Evolutionary conservation across 2,113 vertebrate genomes (phyloP), one percentile per base, ranked within the genome.

Genomic region (Protomyctophum bolini): DNA sequence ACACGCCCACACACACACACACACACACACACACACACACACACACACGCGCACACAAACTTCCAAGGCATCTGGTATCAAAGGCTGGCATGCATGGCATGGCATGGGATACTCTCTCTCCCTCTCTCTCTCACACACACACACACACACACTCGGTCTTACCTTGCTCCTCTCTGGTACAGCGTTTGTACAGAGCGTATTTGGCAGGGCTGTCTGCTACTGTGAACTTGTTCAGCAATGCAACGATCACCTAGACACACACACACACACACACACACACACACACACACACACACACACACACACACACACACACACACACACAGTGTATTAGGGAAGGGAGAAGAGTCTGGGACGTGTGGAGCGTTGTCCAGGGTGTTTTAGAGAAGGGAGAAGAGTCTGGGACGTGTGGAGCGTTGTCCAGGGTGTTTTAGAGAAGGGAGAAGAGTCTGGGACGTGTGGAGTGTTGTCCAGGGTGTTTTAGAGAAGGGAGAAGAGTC

Each of bases 151-250:
- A 11, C 59, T 2, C 48, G 15, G 15, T 45, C 66, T 66, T 92
- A 99, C 97, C 98, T 91, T 99, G 97, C 86, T 98, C 97, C 77
- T 98, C 96, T 63, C 94, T 92, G 79, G 91, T 91, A 83, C 93
- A 98, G 55, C 95, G 95, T 72, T 99, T 98, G 86, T 96, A 98
- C 89, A 98, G 94, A 87, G 97, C 97, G 82, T 97, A 99, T 89
- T 98, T 99, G 0, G 96, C 94, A 5, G 98, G 98, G 89, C 97
- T 98, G 92, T 98, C 98, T 0, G 94, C 93, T 52, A 98, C 94
- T 0, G 94, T 93, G 86, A 97, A 98, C 90, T 98, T 99, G 48
- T 86, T 93, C 74, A 99, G 94, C 91, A 98, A 90, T 69, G 97
- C 98, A 79, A 95, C 93, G 0, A 99, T 98, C 28, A 99, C 98